phyloP scores from a whole-genome alignment of 2,888 invertebrate species.

The Aleiodes alternator region DNA sequence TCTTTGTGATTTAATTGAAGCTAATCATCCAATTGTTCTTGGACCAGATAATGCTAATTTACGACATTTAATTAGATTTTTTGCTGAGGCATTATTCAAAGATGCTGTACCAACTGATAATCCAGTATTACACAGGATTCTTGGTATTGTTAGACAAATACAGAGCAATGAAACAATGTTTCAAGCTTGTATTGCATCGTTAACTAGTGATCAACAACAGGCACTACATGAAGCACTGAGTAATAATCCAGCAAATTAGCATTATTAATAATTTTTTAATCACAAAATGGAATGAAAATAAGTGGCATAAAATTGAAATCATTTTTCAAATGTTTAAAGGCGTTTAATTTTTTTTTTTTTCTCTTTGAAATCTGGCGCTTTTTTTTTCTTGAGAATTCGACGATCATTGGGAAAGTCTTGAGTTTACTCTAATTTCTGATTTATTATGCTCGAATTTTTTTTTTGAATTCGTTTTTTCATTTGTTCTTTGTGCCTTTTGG shows the following conservation, averaged over 20 bases:
- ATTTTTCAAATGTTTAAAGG: conserved; percentile 6
- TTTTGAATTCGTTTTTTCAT: conserved; percentile 42
- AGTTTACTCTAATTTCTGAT: background rate
- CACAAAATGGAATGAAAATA: conserved; percentile 44
- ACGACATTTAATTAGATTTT: conserved; percentile 89
- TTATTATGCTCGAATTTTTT: conserved; percentile 23
- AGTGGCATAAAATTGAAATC: conserved; percentile 35
- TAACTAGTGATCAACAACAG: conserved; percentile 88
- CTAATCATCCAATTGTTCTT: conserved; percentile 90
- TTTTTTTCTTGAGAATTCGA: background rate
- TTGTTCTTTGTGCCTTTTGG: conserved; percentile 39
- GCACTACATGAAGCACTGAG: conserved; percentile 86
- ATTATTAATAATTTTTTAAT: conserved; percentile 45
- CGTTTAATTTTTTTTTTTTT: background rate
- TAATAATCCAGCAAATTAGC: conserved; percentile 63
- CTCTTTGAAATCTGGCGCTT: background rate
- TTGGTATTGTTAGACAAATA: conserved; percentile 90
- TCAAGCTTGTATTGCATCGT: conserved; percentile 85
- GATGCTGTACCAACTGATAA: conserved; percentile 88
- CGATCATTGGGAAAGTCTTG: no score
- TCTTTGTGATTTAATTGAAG: conserved; percentile 95
- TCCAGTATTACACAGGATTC: conserved; percentile 86
- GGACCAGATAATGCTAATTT: conserved; percentile 93
- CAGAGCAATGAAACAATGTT: conserved; percentile 89
- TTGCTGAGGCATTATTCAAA: conserved; percentile 92